phyloP scores from a whole-genome alignment of 2,113 vertebrate species.

The Pachyramphus minor region DNA sequence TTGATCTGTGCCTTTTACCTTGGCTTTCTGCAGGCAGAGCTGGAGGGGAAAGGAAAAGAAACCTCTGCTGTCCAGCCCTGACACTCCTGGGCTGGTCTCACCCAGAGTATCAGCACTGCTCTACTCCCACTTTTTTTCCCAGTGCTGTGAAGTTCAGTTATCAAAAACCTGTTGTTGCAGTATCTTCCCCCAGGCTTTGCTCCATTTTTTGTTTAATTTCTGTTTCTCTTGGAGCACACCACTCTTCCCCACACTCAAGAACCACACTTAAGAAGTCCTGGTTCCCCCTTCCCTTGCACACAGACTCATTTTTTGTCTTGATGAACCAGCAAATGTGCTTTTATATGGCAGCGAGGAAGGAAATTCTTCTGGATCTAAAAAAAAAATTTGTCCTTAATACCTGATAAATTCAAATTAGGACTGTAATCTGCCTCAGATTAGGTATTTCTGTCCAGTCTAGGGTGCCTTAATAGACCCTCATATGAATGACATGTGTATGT shows the following conservation, averaged over 20 bases:
- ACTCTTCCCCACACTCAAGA: fast-evolving
- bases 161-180: background rate
- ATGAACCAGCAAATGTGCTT: background rate
- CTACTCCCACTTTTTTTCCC: background rate
- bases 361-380: background rate
- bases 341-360: background rate
- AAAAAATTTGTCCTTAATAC: background rate
- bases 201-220: background rate
- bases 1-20: background rate
- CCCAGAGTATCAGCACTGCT: background rate
- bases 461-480: background rate
- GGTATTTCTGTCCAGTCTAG: background rate
- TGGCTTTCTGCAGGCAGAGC: background rate
- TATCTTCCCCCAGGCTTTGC: background rate
- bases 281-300: background rate
- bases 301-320: background rate
- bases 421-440: background rate
- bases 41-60: background rate
- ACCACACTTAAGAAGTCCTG: background rate
- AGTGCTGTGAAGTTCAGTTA: background rate
- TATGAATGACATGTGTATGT: background rate
- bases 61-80: background rate
- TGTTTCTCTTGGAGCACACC: background rate
- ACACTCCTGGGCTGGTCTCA: background rate
- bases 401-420: background rate